A percentile compares a stretch with the other conserved stretches of the same genome.
Evolutionary conservation across 1,140 invertebrate species (phyloP).

Genomic region (Caenorhabditis latens): DNA sequence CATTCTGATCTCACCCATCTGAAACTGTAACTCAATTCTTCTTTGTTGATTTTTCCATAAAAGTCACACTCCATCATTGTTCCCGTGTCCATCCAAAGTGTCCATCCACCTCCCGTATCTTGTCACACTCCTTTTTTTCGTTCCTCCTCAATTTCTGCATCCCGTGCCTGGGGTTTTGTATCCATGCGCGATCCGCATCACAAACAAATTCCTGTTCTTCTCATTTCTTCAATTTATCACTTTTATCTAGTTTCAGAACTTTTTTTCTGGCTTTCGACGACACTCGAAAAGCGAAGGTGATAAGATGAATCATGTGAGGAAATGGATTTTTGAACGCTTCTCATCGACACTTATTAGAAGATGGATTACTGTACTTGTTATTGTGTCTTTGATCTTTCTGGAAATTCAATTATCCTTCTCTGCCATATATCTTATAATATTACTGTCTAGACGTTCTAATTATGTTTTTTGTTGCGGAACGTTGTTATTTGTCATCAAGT

Average conservation of each 20-base stretch:
- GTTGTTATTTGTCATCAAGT: background rate
- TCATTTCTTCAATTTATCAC: background rate
- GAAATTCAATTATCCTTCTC: no score
- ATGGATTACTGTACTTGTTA: no score
- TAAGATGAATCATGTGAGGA: background rate
- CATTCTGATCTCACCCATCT: background rate
- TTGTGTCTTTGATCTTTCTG: no score
- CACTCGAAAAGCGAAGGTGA: background rate
- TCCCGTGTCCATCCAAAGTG: background rate
- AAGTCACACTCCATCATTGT: background rate
- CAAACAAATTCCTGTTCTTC: slow-evolving; percentile 26
- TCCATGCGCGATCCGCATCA: background rate
- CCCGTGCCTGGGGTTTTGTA: background rate
- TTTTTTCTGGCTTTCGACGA: background rate
- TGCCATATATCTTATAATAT: background rate
- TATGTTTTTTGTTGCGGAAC: background rate
- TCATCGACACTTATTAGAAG: no score
- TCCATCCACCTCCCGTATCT: background rate
- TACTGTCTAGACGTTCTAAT: background rate
- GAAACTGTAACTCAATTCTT: background rate
- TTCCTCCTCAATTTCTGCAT: background rate
- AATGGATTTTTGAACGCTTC: no score
- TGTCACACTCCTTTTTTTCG: slow-evolving; percentile 18
- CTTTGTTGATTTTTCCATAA: background rate
- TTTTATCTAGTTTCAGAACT: background rate